Conservation (phyloP, 2,888 invertebrate genomes). For the Linhomoeus sp. region DNA sequence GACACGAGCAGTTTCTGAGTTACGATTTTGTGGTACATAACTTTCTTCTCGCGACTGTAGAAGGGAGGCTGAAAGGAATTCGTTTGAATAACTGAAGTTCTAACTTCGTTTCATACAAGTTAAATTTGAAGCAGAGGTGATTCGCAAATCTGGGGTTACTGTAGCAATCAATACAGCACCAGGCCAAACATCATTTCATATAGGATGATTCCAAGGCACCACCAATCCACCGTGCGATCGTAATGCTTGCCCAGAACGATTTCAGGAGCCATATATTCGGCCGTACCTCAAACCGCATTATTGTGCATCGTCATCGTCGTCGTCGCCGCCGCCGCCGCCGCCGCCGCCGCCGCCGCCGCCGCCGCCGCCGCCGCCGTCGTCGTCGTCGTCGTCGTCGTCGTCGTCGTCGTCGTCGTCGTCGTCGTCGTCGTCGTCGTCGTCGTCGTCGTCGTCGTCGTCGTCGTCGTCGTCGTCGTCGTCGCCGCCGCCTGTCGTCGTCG, state of each 20-base stretch:
- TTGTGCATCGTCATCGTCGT: too few relatives aligned
- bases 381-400: too few relatives aligned
- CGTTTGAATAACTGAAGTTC: conserved; percentile 4
- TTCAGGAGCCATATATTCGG: conserved; percentile 40
- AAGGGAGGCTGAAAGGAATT: conserved; percentile 44
- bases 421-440: too few relatives aligned
- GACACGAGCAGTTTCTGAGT: conserved; percentile 37
- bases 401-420: too few relatives aligned
- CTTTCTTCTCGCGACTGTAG: conserved; percentile 40
- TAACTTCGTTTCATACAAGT: neutral
- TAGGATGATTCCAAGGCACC: conserved; percentile 43
- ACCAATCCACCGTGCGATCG: conserved; percentile 43
- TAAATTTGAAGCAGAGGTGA: neutral
- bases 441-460: too few relatives aligned
- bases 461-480: too few relatives aligned
- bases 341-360: too few relatives aligned
- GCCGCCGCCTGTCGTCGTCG: too few relatives aligned
- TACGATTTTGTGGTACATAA: conserved; percentile 43
- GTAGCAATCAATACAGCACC: too few relatives aligned
- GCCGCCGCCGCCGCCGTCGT: too few relatives aligned
- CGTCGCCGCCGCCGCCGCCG: too few relatives aligned
- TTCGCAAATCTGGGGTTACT: too few relatives aligned
- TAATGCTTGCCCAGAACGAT: conserved; percentile 39
- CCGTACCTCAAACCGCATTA: neutral
- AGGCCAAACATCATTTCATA: conserved; percentile 44